These are phyloP conservation scores for Leistus spinibarbis DNA, from an alignment of 2,888 invertebrate species.

Conservation along the genomic window DNA sequence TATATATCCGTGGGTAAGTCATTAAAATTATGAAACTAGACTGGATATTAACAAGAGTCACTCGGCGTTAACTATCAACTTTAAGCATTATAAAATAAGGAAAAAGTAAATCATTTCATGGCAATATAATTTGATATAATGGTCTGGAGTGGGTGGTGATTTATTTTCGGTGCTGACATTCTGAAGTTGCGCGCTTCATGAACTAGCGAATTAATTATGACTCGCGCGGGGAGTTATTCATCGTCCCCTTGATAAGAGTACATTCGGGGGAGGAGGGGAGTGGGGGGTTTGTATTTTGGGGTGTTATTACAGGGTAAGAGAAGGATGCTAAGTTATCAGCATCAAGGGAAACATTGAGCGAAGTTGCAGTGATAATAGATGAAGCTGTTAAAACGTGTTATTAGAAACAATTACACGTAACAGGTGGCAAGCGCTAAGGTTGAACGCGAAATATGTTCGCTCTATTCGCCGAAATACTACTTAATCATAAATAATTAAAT, in stretches of 20 bases:
- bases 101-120: neutral
- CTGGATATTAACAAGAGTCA: too few species aligned
- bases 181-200: constrained; percentile 20
- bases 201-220: constrained; percentile 27
- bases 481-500: neutral
- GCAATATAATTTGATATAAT: neutral
- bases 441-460: neutral
- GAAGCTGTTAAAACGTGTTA: constrained; percentile 28
- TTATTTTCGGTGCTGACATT: constrained; percentile 16
- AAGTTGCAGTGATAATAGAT: constrained; percentile 25
- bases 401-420: constrained; percentile 29
- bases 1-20: too few species aligned
- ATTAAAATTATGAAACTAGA: too few species aligned
- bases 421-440: constrained; percentile 14
- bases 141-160: constrained; percentile 15
- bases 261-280: neutral
- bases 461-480: neutral
- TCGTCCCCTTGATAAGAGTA: neutral
- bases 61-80: too few species aligned
- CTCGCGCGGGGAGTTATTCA: constrained; percentile 10
- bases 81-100: too few species aligned
- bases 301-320: neutral
- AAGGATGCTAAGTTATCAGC: constrained; percentile 14
- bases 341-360: constrained; percentile 15
- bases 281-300: neutral